Percentiles rank a stretch among this genome's conserved stretches.
Evolutionary conservation across 2,797 vertebrate genomes (phyloP).

Genomic region (Uromys caudimaculatus): DNA sequence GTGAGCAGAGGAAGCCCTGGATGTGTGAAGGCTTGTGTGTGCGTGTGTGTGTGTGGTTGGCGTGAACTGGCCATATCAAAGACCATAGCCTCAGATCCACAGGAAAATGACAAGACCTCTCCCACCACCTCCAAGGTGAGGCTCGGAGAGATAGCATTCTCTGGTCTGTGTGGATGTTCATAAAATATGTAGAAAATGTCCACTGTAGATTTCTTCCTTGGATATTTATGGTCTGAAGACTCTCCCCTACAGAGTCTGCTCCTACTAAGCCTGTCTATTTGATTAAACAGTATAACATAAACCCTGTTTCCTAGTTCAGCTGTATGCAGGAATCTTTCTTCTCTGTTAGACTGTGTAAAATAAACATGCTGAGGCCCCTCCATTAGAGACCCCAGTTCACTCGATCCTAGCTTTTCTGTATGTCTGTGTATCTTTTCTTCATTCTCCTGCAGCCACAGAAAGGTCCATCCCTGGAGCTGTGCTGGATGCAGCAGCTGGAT

Average conservation of each 20-base stretch:
- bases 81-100: background rate
- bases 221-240: background rate
- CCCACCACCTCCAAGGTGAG: background rate
- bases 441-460: background rate
- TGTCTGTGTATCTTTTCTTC: background rate
- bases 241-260: no score
- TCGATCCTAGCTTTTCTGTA: background rate
- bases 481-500: background rate
- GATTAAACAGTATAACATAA: background rate
- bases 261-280: background rate
- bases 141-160: background rate
- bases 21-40: background rate
- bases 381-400: background rate
- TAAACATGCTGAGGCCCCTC: background rate
- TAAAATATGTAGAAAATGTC: background rate
- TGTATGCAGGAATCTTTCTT: background rate
- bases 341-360: background rate
- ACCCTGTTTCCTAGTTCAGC: background rate
- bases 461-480: background rate
- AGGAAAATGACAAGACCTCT: background rate
- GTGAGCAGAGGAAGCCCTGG: background rate
- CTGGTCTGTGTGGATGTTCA: background rate
- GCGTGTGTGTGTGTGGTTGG: background rate
- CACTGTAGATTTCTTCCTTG: background rate
- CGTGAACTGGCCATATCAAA: background rate